Conservation (phyloP, 2,888 invertebrate genomes). For the Cylindroiulus punctatus region DNA sequence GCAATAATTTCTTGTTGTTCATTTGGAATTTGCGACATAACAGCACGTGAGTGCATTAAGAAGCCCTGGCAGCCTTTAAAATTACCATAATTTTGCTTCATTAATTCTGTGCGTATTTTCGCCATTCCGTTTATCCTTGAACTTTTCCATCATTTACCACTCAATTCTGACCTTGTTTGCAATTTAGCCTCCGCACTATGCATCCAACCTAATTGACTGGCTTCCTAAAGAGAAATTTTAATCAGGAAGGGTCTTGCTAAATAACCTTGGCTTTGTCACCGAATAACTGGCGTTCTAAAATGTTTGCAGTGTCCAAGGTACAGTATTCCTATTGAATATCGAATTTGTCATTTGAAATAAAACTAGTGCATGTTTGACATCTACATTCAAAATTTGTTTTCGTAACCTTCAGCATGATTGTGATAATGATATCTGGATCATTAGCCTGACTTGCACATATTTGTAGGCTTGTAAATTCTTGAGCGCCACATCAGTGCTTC, state of each 20-base stretch:
- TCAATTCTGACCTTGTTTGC: slow-evolving; percentile 24
- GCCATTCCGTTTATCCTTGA: neutral
- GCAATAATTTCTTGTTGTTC: neutral
- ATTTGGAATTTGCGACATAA: neutral
- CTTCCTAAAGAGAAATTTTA: neutral
- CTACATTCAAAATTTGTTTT: neutral
- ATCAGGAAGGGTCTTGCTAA: neutral
- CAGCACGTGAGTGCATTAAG: neutral
- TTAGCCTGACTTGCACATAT: neutral
- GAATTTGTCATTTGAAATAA: neutral
- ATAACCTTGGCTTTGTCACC: slow-evolving; percentile 20
- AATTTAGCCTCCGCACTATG: slow-evolving; percentile 30
- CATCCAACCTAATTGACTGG: neutral
- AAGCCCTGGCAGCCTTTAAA: neutral
- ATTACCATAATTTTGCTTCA: neutral
- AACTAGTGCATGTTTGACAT: neutral
- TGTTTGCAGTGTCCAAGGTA: neutral
- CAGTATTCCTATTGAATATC: neutral
- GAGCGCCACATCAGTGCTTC: neutral
- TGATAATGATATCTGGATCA: neutral
- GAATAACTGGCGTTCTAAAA: neutral
- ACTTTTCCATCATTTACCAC: slow-evolving; percentile 11
- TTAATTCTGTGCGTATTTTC: neutral
- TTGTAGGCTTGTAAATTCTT: neutral
- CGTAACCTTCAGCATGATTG: neutral